phyloP scores from a whole-genome alignment of 2,797 vertebrate genomes.

The Poeciliopsis infans region DNA sequence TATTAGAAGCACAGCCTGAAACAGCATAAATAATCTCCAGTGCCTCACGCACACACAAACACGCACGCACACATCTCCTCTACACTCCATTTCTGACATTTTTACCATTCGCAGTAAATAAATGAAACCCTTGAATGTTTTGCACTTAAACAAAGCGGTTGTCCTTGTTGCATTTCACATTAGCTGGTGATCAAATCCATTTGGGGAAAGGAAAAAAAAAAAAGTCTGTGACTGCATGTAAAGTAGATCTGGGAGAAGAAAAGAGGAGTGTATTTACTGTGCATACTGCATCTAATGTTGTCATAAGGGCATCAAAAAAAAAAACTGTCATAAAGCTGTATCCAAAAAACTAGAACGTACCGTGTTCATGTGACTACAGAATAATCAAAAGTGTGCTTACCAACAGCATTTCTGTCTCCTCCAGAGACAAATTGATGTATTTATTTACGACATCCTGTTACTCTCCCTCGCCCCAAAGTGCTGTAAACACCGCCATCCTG shows the following conservation, averaged over 20 bases:
- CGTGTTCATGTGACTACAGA: conserved; percentile 54
- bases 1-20: conserved; percentile 52
- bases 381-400: conserved; percentile 45
- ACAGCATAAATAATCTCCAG: conserved; percentile 59
- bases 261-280: conserved; percentile 28
- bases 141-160: conserved; percentile 48
- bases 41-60: conserved; percentile 64
- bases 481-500: conserved; percentile 5
- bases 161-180: conserved; percentile 26
- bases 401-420: conserved; percentile 34
- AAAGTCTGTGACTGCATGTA: conserved; percentile 28
- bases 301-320: conserved; percentile 17
- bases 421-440: conserved; percentile 31
- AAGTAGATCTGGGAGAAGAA: conserved; percentile 17
- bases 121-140: conserved; percentile 39
- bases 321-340: conserved; percentile 4
- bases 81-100: neutral
- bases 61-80: no score
- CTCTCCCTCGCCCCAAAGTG: conserved; percentile 1
- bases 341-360: conserved; percentile 53
- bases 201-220: neutral
- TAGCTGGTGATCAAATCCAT: conserved; percentile 24
- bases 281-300: conserved; percentile 33
- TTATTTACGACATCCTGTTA: conserved; percentile 27
- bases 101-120: conserved; percentile 40